Conservation (phyloP, 2,888 invertebrate species). For the Sesia apiformis region DNA sequence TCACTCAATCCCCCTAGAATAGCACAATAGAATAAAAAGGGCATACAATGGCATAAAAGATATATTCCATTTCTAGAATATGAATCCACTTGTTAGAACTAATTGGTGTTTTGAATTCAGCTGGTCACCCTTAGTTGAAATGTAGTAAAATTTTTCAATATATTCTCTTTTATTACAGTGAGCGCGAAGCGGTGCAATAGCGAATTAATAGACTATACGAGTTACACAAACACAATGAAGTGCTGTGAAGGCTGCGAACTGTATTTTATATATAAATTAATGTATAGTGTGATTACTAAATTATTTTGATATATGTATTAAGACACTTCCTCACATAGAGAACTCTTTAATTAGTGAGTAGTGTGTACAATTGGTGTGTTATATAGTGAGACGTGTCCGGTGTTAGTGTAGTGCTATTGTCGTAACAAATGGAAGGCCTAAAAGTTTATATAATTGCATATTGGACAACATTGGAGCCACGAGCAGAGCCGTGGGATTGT, state of each 20-base stretch:
- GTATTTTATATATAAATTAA: conserved; percentile 54
- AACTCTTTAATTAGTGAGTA: conserved; percentile 47
- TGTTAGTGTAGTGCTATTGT: conserved; percentile 27
- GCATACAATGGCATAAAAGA: too few relatives aligned
- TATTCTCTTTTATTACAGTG: too few relatives aligned
- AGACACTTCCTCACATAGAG: conserved; percentile 58
- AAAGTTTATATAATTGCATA: conserved; percentile 27
- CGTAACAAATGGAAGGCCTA: conserved; percentile 44
- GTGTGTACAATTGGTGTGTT: conserved; percentile 50
- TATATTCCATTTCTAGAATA: too few relatives aligned
- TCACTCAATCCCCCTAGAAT: too few relatives aligned
- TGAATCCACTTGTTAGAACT: too few relatives aligned
- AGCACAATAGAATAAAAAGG: too few relatives aligned
- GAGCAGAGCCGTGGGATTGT: conserved; percentile 65
- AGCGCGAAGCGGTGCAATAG: too few relatives aligned
- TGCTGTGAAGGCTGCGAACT: conserved; percentile 55
- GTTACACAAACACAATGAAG: conserved; percentile 30
- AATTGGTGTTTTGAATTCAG: too few relatives aligned
- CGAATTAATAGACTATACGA: neutral
- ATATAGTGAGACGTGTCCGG: conserved; percentile 40
- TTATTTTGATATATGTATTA: conserved; percentile 67
- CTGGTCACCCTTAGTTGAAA: too few relatives aligned
- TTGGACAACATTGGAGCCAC: conserved; percentile 44
- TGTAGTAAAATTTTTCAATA: too few relatives aligned
- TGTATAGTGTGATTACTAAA: conserved; percentile 64